phyloP scores from a whole-genome alignment of 2,113 vertebrate species.

The Pseudopipra pipra region DNA sequence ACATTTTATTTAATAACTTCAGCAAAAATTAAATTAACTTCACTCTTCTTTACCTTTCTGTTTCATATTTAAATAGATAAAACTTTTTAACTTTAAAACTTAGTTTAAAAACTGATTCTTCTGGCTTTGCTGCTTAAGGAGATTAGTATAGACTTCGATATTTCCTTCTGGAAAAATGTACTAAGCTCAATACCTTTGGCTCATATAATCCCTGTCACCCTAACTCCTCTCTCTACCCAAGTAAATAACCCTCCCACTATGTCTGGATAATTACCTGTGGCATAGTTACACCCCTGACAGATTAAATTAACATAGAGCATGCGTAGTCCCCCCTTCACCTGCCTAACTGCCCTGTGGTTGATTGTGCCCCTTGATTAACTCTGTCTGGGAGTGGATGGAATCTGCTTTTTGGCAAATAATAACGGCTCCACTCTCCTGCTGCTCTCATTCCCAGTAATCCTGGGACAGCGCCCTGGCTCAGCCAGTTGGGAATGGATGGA shows the following conservation, averaged over 20 bases:
- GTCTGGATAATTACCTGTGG: constrained; percentile 31
- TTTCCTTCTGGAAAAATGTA: constrained; percentile 59
- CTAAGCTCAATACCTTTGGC: constrained; percentile 29
- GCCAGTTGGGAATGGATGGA: constrained; percentile 56
- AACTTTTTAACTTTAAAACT: constrained; percentile 56
- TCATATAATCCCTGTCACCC: constrained; percentile 17
- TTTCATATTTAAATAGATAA: constrained; percentile 68
- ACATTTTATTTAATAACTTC: constrained; percentile 83
- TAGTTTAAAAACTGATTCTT: constrained; percentile 67
- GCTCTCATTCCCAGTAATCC: constrained; percentile 55
- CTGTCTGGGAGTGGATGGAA: constrained; percentile 37
- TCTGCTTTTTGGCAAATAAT: constrained; percentile 59
- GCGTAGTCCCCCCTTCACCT: not conserved
- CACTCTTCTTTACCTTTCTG: constrained; percentile 71
- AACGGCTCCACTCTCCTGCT: constrained; percentile 43
- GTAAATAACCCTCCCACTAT: constrained; percentile 25
- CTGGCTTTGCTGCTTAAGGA: constrained; percentile 77
- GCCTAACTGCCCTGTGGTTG: constrained; percentile 41
- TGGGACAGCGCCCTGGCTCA: constrained; percentile 63
- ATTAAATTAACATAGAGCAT: constrained; percentile 69
- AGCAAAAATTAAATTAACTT: constrained; percentile 76
- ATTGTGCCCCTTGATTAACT: constrained; percentile 41
- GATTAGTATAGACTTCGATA: constrained; percentile 60
- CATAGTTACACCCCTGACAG: constrained; percentile 49
- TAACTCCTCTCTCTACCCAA: constrained; percentile 15